Conservation (phyloP, 2,797 vertebrate genomes). For the Eremophila alpestris region DNA sequence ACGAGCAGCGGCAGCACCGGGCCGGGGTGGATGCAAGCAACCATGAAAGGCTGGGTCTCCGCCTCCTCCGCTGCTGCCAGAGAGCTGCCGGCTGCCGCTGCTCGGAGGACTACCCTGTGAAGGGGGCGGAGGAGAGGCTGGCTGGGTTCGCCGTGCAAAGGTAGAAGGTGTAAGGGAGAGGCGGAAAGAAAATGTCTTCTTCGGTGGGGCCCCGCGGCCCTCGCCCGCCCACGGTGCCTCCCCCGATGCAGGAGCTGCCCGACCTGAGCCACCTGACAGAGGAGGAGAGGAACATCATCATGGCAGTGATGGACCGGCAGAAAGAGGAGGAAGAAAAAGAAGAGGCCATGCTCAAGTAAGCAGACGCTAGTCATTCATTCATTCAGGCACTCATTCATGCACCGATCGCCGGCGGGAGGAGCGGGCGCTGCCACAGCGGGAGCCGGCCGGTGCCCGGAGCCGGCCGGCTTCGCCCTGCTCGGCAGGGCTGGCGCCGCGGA, state of each 20-base stretch:
- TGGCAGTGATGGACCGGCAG: constrained; percentile 98
- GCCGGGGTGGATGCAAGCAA: constrained; percentile 76
- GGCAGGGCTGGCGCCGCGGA: not conserved
- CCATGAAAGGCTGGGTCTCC: constrained; percentile 83
- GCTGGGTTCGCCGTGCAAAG: constrained; percentile 51
- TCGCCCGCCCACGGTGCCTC: constrained; percentile 91
- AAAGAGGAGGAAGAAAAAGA: constrained; percentile 98
- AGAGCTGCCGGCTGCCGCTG: constrained; percentile 55
- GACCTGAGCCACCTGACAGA: constrained; percentile 99
- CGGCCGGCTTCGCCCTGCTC: not conserved
- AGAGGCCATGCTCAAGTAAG: constrained; percentile 99
- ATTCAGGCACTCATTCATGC: constrained; percentile 45
- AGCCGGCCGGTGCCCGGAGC: not conserved
- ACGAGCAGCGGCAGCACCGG: constrained; percentile 60
- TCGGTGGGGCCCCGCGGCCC: constrained; percentile 92
- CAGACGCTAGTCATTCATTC: constrained; percentile 58
- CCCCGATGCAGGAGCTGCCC: constrained; percentile 92
- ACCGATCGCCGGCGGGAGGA: not conserved
- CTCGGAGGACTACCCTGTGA: constrained; percentile 80
- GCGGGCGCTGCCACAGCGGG: not conserved
- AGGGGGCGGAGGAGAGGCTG: constrained; percentile 71
- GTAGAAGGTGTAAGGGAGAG: constrained; percentile 83
- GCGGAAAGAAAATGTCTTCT: constrained; percentile 88
- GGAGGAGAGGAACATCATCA: constrained; percentile 97
- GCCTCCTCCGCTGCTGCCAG: constrained; percentile 69